Base-by-base conservation (phyloP, 1,140 invertebrate species). In the Drosophila tropicalis region DNA sequence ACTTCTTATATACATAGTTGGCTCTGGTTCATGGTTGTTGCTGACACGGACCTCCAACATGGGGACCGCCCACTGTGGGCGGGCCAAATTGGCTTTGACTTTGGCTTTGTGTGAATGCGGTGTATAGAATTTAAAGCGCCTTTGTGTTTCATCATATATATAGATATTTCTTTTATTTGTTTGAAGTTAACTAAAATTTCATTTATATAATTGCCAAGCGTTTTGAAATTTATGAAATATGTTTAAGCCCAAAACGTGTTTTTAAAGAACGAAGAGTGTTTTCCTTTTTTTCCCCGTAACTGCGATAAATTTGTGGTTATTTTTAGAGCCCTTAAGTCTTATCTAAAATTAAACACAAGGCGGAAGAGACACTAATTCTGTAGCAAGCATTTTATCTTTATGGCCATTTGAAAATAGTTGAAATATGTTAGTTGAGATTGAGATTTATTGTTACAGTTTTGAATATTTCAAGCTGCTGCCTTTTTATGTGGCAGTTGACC, bases 41-140 rank as follows among this genome's bases (percentile, higher is more conserved):
- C 9, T 39, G 63, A 41, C 25, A 9, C 47, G 9, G 67, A 67
- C 70, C 61, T 71, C 41, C 69, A 15, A 47, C 22, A 25, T 25
- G 22, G 17, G 19, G 17, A 22, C 44, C 19, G 19, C 44, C 19
- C 44, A 22, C 44, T 22, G 56, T 58, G 56, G 56, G 32, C 15
- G 34, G 15, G 15, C 17, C 9, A 36, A 58, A 58, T 58, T 58
- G 56, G 56, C 56, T 34, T 34, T 34, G 25, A 9, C 17, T 55
- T 58, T 58, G 56, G 32, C 15, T 36, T 58, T 58, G 32, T 56
- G n/a, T 56, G 54, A 56, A 56, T 6, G 12, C 54, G 25, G 19
- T 12, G 54, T 58, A 15, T 58, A 36, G 32, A 58, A 58, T 36
- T 58, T 58, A 58, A 9, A 13, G 15, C 10, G 29, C 32, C 56